Conservation (phyloP, 1,140 invertebrate species). For the Drosophila azteca region DNA sequence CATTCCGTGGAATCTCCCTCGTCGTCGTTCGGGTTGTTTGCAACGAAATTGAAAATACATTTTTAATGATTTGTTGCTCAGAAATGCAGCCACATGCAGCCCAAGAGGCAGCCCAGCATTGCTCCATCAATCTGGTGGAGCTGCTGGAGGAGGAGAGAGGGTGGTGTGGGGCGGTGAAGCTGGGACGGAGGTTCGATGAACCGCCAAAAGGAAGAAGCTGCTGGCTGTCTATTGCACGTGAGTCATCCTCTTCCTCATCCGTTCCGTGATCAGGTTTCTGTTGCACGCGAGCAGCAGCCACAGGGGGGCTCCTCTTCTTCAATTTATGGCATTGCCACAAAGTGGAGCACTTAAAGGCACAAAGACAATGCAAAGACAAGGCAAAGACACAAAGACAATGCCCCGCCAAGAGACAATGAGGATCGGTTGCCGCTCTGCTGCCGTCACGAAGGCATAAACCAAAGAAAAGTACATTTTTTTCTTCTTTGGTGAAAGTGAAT, state of each 20-base stretch:
- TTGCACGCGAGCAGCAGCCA: constrained; percentile 15
- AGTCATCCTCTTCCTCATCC: neutral
- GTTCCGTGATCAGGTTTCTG: neutral
- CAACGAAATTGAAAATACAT: constrained; percentile 73
- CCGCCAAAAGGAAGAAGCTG: constrained; percentile 5
- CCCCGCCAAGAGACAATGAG: neutral
- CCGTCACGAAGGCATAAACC: too few species aligned
- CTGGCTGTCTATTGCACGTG: neutral
- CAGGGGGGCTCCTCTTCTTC: neutral
- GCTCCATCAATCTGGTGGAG: constrained; percentile 36
- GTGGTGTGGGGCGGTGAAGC: neutral
- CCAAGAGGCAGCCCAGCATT: too few species aligned
- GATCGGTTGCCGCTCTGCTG: neutral
- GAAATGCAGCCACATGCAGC: constrained; percentile 40
- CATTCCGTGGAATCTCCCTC: constrained; percentile 6
- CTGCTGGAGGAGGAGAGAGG: constrained; percentile 12
- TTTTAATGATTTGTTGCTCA: constrained; percentile 72
- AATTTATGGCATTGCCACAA: constrained; percentile 37
- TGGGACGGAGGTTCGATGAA: constrained; percentile 23
- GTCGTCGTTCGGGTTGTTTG: constrained; percentile 25
- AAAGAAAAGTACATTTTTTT: too few species aligned
- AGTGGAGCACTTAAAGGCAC: constrained; percentile 25
- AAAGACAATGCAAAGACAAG: neutral
- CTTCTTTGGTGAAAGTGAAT: too few species aligned
- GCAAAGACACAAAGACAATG: neutral